Base-by-base conservation (phyloP, 2,888 invertebrate species). In the Anthophora plumipes region DNA sequence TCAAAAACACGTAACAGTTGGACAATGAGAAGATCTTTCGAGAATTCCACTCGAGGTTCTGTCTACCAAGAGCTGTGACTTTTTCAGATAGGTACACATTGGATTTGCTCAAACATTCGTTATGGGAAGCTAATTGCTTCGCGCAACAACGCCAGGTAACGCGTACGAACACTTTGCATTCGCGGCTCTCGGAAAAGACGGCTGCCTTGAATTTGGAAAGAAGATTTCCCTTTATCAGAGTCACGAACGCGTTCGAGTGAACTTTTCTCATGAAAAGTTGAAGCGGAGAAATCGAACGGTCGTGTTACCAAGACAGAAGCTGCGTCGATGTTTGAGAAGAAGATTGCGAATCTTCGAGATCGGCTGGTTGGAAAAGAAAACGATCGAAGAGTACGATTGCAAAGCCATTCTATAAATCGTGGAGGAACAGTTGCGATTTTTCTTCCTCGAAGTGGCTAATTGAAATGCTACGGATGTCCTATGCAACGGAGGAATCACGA, bases 391-490 rank as follows among this genome's bases (percentile, higher is more conserved):
- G 9, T n/a, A n/a, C n/a, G 12, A n/a, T 70, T 12, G 64, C 43
- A 46, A 69, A 48, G 52, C 39, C 39, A 3, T 0, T n/a, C 52
- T 31, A 54, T 8, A n/a, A 57, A 57, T 14, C 20, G 55, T 25
- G 74, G 1, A 31, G 74, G 12, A 25, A 59, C 20, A 68, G 5
- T 11, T 52, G 81, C 66, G 31, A 76, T 67, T 72, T 68, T 77
- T 71, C 25, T 64, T 68, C 72, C 25, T 31, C 41, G 54, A 22
- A 25, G 64, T 39, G 55, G 64, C 82, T 82, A 73, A 82, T 82
- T 82, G 82, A 77, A 81, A 82, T 82, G 82, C 82, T 25, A 68
- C 43, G 69, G 68, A 81, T 66, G 81, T 72, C 64, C 82, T 69
- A 69, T 82, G 81, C 82, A 81, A 72, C 82, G 77, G 46, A 59